A percentile compares a stretch with the other conserved stretches of the same genome.
Conservation (phyloP, 53 echinoderm and acorn worm species). For the Astropecten irregularis region DNA sequence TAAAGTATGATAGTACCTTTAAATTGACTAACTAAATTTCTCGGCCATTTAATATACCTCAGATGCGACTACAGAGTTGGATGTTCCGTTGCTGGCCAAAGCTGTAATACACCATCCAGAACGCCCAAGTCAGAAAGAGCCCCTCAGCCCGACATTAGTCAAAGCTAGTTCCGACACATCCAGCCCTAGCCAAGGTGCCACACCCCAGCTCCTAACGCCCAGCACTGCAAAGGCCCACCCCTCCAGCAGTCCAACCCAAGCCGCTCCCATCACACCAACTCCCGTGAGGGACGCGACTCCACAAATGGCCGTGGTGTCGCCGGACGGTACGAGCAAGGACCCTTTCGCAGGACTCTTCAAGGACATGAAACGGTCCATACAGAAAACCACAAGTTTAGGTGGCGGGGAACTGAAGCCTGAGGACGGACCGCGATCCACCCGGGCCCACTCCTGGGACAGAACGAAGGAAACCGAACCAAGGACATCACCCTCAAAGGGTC, state of each 20-base stretch:
- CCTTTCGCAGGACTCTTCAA: conserved; percentile 71
- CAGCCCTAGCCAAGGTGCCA: neutral
- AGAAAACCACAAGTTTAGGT: conserved; percentile 52
- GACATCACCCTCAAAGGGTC: neutral
- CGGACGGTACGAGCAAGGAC: conserved; percentile 33
- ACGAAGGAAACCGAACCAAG: neutral
- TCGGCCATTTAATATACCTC: too few species aligned
- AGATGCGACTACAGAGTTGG: neutral
- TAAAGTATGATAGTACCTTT: too few species aligned
- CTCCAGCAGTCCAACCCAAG: neutral
- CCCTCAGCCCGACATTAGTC: neutral
- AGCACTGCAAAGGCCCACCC: neutral
- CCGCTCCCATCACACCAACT: neutral
- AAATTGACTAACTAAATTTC: too few species aligned
- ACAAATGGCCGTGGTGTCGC: neutral
- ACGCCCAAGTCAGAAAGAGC: neutral
- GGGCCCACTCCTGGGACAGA: conserved; percentile 41
- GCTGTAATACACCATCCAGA: conserved; percentile 5
- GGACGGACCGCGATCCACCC: neutral
- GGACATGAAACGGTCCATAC: conserved; percentile 75
- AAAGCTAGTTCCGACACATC: neutral
- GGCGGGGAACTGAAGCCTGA: conserved; percentile 18
- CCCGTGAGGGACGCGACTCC: neutral
- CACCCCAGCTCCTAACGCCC: neutral
- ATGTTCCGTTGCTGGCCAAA: neutral